Evolutionary conservation across 2,113 vertebrate genomes (phyloP).

Genomic region (Pluvianellus socialis): DNA sequence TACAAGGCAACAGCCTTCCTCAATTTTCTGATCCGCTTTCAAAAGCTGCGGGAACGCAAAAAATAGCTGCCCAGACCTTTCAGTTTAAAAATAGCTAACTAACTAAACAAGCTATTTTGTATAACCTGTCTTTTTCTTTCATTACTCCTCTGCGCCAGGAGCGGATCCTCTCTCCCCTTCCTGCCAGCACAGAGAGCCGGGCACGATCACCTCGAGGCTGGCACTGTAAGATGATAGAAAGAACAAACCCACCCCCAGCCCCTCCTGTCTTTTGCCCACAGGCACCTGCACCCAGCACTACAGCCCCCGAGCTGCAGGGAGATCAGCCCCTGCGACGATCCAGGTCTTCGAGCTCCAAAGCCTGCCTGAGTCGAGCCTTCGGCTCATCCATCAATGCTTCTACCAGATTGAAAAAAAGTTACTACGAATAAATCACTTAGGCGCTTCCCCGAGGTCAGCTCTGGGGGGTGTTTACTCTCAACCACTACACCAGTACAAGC

Average conservation of each 20-base stretch:
- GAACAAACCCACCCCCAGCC: background rate
- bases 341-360: background rate
- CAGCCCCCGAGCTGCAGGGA: background rate
- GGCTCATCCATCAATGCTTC: background rate
- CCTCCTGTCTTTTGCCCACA: background rate
- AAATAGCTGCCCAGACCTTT: background rate
- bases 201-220: background rate
- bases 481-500: background rate
- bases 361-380: background rate
- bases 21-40: background rate
- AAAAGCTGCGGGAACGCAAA: background rate
- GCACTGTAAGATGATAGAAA: background rate
- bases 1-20: background rate
- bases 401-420: background rate
- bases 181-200: background rate
- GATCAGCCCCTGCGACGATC: fast-evolving
- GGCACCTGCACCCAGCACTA: background rate
- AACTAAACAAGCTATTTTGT: background rate
- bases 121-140: background rate
- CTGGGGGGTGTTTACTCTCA: background rate
- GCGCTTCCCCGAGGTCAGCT: fast-evolving
- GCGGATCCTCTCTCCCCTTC: background rate
- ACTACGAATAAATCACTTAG: background rate
- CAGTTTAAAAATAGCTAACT: background rate
- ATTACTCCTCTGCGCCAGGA: background rate